phyloP scores from a whole-genome alignment of 2,113 vertebrate species.

The Sinocyclocheilus maitianheensis region DNA sequence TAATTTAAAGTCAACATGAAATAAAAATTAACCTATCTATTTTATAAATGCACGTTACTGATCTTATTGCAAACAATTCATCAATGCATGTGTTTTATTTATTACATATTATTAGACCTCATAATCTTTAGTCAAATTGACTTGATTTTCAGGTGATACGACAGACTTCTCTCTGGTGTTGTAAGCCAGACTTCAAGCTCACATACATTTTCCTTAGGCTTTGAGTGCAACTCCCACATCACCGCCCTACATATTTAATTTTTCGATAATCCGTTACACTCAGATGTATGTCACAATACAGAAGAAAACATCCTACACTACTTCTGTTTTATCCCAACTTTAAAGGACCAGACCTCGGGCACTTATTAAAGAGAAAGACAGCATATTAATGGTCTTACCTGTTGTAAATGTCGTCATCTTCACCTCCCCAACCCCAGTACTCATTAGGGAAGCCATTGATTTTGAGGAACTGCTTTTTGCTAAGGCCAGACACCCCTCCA shows the following conservation, averaged over 20 bases:
- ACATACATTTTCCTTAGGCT: neutral
- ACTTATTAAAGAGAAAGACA: neutral
- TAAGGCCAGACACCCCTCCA: conserved; percentile 95
- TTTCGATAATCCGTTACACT: neutral
- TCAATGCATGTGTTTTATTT: neutral
- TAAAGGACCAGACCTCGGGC: neutral
- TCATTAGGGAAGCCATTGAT: conserved; percentile 99
- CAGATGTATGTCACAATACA: neutral
- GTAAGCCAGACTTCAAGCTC: neutral
- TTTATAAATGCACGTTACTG: no score
- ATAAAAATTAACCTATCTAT: no score
- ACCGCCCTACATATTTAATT: neutral
- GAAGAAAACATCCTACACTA: neutral
- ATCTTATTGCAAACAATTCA: no score
- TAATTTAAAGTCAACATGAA: no score
- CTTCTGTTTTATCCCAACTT: neutral
- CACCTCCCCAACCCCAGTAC: conserved; percentile 99
- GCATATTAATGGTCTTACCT: conserved; percentile 74
- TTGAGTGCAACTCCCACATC: neutral
- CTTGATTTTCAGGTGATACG: neutral
- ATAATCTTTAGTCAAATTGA: neutral
- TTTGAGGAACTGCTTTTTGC: conserved; percentile 96
- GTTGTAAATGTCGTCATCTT: conserved; percentile 99
- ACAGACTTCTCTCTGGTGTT: neutral
- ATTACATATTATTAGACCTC: neutral